A percentile compares a stretch with the other conserved stretches of the same genome.
phyloP scores from a whole-genome alignment of 2,888 invertebrate species.

The Mystacides longicornis region DNA sequence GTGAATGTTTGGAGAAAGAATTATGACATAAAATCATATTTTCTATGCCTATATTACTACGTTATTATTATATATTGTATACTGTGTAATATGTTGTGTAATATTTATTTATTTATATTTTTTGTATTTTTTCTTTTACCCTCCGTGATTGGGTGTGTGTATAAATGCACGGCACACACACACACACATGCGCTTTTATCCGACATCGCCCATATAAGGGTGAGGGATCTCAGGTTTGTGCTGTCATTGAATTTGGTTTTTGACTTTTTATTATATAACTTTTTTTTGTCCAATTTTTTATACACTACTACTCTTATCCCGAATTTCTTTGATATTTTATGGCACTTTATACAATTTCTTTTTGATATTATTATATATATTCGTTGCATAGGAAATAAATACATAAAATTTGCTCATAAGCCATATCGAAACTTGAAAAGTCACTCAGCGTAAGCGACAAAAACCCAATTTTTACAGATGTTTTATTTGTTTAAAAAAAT shows the following conservation, averaged over 20 bases:
- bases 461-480: no score
- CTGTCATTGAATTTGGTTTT: conserved; percentile 19
- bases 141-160: neutral
- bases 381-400: no score
- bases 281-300: neutral
- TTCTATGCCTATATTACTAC: no score
- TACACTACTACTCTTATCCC: neutral
- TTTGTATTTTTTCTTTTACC: conserved; percentile 6
- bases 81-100: no score
- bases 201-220: conserved; percentile 34
- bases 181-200: conserved; percentile 14
- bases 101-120: neutral
- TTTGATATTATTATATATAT: no score
- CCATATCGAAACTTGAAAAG: no score
- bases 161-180: neutral
- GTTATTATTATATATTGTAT: no score
- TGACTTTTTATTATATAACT: neutral
- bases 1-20: no score
- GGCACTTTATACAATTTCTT: neutral
- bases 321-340: neutral
- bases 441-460: no score
- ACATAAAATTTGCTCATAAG: no score
- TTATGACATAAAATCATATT: no score
- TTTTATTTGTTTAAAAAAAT: no score
- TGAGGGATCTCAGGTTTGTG: conserved; percentile 58